Conservation (phyloP, 2,888 invertebrate species). For the Cephus pulcher region DNA sequence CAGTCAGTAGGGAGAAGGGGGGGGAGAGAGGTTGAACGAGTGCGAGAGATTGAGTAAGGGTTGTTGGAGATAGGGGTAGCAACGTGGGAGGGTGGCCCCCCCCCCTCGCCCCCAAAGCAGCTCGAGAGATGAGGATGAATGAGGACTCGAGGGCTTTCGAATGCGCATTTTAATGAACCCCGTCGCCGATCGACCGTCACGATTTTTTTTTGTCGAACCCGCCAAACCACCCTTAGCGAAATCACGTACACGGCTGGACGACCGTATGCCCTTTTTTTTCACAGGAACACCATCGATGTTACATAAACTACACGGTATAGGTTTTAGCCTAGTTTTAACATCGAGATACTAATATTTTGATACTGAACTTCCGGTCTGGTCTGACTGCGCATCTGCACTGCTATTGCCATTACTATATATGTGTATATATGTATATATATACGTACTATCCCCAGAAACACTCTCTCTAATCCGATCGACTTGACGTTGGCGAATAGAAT, state of each 20-base stretch:
- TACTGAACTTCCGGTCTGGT: not conserved
- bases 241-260: not conserved
- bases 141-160: conserved; percentile 31
- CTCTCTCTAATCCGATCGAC: not conserved
- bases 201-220: conserved; percentile 18
- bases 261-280: not conserved
- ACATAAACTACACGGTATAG: not conserved
- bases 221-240: not conserved
- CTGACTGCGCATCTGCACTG: not conserved
- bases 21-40: not conserved
- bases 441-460: not conserved
- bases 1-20: not conserved
- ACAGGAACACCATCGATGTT: not conserved
- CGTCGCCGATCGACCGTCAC: conserved; percentile 4
- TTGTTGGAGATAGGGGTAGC: conserved; percentile 14
- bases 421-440: too few relatives aligned
- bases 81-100: not conserved
- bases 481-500: not conserved
- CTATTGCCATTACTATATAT: not conserved
- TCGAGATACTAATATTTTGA: not conserved
- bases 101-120: not conserved
- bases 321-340: not conserved
- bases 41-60: conserved; percentile 4
- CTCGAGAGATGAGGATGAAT: conserved; percentile 17
- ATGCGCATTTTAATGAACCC: conserved; percentile 40